These are phyloP conservation scores for Plemyria rubiginata DNA, from an alignment of 2,888 invertebrate genomes.

Conservation along the genomic window DNA sequence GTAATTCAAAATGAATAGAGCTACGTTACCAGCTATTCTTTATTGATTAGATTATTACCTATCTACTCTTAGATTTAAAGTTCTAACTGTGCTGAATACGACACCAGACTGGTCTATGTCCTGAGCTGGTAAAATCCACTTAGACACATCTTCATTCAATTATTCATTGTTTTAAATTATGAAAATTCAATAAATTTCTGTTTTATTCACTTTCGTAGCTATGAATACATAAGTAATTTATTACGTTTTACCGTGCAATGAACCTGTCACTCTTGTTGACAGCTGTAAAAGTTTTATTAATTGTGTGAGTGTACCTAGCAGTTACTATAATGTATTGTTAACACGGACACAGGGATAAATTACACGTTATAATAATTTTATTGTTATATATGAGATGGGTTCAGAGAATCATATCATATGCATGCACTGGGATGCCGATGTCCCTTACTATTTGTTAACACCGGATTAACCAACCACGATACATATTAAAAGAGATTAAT, in stretches of 20 bases:
- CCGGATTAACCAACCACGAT: conserved; percentile 17
- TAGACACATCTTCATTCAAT: conserved; percentile 42
- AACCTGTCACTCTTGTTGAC: conserved; percentile 52
- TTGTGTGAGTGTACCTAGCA: conserved; percentile 50
- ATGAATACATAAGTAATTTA: conserved; percentile 49
- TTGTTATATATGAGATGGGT: conserved; percentile 49
- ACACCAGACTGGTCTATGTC: conserved; percentile 37
- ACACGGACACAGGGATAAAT: conserved; percentile 57
- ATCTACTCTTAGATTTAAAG: conserved; percentile 62
- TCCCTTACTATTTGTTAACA: conserved; percentile 33
- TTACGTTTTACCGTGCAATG: conserved; percentile 44
- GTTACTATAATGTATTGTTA: conserved; percentile 48
- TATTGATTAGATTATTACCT: conserved; percentile 48
- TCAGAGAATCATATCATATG: conserved; percentile 53
- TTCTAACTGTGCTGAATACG: conserved; percentile 62
- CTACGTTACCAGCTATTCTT: conserved; percentile 63
- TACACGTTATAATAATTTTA: conserved; percentile 61
- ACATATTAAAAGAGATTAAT: background rate
- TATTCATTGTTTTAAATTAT: conserved; percentile 48
- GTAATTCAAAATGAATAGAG: conserved; percentile 70
- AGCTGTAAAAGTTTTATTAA: conserved; percentile 54
- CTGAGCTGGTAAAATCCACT: conserved; percentile 14
- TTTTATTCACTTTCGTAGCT: conserved; percentile 42
- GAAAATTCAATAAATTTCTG: conserved; percentile 46
- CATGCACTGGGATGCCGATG: conserved; percentile 52